Percentiles rank a stretch among this genome's conserved stretches.
Conservation (phyloP, 2,888 invertebrate species). For the Cataglyphis livida region DNA sequence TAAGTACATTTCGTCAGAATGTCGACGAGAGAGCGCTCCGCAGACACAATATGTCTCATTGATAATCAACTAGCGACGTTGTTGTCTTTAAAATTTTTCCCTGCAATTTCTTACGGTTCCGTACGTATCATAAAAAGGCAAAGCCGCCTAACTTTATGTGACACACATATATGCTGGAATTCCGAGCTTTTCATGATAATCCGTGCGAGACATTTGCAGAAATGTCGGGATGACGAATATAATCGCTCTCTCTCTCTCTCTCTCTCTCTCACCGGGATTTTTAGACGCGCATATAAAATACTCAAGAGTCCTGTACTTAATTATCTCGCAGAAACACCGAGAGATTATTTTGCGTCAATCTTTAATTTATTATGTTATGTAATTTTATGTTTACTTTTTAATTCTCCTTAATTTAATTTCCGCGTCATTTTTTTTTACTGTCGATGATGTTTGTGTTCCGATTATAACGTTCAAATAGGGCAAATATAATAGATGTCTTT, state of each 20-base stretch:
- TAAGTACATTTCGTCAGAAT: background rate
- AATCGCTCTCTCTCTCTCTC: background rate
- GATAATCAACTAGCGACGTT: background rate
- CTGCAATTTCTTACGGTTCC: constrained; percentile 19
- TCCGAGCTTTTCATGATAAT: background rate
- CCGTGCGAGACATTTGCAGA: constrained; percentile 13
- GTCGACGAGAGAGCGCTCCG: background rate
- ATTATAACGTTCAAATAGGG: background rate
- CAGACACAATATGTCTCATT: background rate
- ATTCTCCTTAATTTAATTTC: background rate
- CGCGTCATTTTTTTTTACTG: background rate
- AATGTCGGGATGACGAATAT: background rate
- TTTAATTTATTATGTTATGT: background rate
- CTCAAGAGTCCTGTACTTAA: background rate
- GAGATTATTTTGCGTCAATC: background rate
- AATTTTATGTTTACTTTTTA: too few relatives aligned
- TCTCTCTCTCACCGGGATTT: background rate
- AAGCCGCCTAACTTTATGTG: constrained; percentile 30
- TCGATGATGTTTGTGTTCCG: background rate
- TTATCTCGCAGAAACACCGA: background rate
- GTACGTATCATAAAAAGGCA: constrained; percentile 12
- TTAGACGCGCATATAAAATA: constrained; percentile 19
- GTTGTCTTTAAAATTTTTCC: background rate
- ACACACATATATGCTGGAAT: constrained; percentile 9
- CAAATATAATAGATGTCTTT: background rate